Base-by-base conservation (phyloP, 2,113 vertebrate genomes). In the Melanocharis versteri region DNA sequence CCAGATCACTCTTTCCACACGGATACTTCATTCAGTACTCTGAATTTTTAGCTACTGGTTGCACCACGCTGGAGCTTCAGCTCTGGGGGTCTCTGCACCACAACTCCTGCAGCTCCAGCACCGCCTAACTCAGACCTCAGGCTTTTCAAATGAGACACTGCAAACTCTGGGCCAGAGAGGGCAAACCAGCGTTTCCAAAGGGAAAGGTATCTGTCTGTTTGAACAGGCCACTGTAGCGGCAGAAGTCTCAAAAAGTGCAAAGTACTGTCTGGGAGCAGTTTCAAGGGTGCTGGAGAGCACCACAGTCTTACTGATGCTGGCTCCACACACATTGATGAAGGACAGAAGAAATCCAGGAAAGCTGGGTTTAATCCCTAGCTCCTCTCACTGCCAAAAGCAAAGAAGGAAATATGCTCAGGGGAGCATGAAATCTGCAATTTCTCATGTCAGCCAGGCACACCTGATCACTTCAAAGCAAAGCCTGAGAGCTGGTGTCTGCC, bases 381-480 rank as follows among this genome's bases (percentile, higher is more conserved):
- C 57, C 28, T 83, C 54, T 75, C 71, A 28, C 33, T 68, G 95
- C 86, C 92, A 94, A 96, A 87, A 89, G 53, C 76, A 44, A 68
- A 77, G 57, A 87, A 92, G 96, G 92, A 97, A 97, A 92, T n/a
- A 90, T 1, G 92, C 96, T 96, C 90, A 69, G 62, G 72, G 50
- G 69, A 97, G 96, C 95, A 95, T 94, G 94, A 96, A 95, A 94
- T 93, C 86, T 93, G 66, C 51, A 48, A 51, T 35, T 87, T 78
- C 65, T 87, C 80, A 18, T 39, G 89, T 65, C 95, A 97, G 75
- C 79, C 93, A 97, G 45, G 50, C 71, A 39, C 83, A 93, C 95
- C 92, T 89, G 90, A 86, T 68, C 71, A 47, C 53, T 91, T 82
- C 90, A 90, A 90, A 93, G 86, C 69, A 66, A 66, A 94, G 53